Evolutionary conservation across 2,797 vertebrate species (phyloP).

Genomic region (Astyanax mexicanus): DNA sequence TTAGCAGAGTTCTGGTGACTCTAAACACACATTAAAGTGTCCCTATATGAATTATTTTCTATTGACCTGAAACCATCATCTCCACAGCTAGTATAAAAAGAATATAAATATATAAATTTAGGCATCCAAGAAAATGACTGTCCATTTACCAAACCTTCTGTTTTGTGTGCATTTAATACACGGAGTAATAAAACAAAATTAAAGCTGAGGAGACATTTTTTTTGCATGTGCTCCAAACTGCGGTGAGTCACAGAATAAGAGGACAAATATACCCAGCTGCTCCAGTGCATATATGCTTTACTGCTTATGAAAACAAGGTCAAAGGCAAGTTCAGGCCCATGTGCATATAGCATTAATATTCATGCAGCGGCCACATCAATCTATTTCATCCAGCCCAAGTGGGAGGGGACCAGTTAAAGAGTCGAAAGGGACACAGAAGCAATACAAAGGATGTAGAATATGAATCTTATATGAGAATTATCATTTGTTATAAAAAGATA

Average conservation of each 20-base stretch:
- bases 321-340: slow-evolving; percentile 74
- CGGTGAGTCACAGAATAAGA: not conserved
- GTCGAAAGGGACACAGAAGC: slow-evolving; percentile 54
- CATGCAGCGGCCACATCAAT: slow-evolving; percentile 74
- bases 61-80: too few relatives aligned
- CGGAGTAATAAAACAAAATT: not conserved
- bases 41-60: too few relatives aligned
- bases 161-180: slow-evolving; percentile 14
- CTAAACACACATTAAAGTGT: too few relatives aligned
- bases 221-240: not conserved
- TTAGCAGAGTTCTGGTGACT: too few relatives aligned
- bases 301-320: slow-evolving; percentile 72
- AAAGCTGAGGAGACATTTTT: not conserved
- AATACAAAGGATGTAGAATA: not conserved
- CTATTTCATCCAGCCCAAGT: slow-evolving; percentile 62
- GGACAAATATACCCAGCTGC: slow-evolving; percentile 33
- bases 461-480: slow-evolving; percentile 39
- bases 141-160: not conserved
- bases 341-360: slow-evolving; percentile 75
- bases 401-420: slow-evolving; percentile 49
- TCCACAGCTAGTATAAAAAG: not conserved
- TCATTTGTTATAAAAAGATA: not conserved
- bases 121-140: not conserved
- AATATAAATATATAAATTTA: not conserved
- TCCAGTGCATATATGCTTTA: slow-evolving; percentile 53